Conservation (phyloP, 1,140 invertebrate genomes). For the Zaprionus ornatus region DNA sequence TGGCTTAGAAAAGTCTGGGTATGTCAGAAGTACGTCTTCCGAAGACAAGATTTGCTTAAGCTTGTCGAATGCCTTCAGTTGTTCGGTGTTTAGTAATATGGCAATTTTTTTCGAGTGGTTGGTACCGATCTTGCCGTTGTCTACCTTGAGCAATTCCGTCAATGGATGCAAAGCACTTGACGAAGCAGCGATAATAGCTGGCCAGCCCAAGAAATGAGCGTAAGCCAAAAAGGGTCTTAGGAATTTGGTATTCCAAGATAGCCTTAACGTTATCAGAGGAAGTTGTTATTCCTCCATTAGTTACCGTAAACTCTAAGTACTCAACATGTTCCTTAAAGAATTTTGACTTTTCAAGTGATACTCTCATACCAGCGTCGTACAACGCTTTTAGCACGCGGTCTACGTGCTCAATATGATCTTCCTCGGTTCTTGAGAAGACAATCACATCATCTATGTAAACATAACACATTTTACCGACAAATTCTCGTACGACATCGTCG, state of each 20-base stretch:
- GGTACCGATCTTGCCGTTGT: background rate
- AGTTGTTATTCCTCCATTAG: background rate
- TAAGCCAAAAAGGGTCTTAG: too few relatives aligned
- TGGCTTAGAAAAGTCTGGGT: background rate
- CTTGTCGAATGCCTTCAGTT: background rate
- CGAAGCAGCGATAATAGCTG: too few relatives aligned
- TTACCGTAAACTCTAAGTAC: too few relatives aligned
- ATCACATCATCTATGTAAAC: conserved; percentile 3
- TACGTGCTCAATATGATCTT: background rate
- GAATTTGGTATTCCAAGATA: too few relatives aligned
- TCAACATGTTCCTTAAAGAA: background rate
- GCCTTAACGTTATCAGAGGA: background rate
- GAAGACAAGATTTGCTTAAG: background rate
- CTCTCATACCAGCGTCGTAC: background rate
- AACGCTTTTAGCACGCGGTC: background rate
- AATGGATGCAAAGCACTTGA: too few relatives aligned
- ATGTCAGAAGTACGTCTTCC: background rate
- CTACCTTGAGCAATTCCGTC: too few relatives aligned
- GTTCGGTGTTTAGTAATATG: background rate
- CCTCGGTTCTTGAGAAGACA: background rate
- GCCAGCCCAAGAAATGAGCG: too few relatives aligned
- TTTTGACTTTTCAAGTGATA: background rate
- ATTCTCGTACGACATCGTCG: background rate
- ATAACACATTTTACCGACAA: background rate
- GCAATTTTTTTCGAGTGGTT: background rate